These are phyloP conservation scores for Griposia aprilina DNA, from an alignment of 2,888 invertebrate species.

Conservation along the genomic window DNA sequence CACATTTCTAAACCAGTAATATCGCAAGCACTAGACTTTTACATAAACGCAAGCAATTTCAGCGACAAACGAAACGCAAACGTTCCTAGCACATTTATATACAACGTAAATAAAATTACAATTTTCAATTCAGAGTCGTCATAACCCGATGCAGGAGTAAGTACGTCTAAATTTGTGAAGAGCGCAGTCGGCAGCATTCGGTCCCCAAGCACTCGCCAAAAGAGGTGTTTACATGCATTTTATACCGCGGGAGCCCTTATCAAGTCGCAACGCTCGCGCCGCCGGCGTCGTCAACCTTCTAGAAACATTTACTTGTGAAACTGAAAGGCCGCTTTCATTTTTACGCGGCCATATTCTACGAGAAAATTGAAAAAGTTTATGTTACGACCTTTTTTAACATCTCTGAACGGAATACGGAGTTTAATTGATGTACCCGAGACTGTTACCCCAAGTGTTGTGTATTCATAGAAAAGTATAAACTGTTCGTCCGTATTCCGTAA, in stretches of 20 bases:
- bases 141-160: constrained; percentile 63
- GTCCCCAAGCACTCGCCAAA: constrained; percentile 78
- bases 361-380: constrained; percentile 90
- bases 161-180: constrained; percentile 74
- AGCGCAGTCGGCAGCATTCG: constrained; percentile 81
- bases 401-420: constrained; percentile 80
- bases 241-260: constrained; percentile 83
- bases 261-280: constrained; percentile 85
- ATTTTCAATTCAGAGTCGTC: constrained; percentile 69
- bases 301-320: constrained; percentile 82
- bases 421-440: constrained; percentile 76
- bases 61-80: constrained; percentile 54
- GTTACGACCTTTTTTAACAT: constrained; percentile 86
- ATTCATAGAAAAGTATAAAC: constrained; percentile 53
- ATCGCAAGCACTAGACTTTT: constrained; percentile 40
- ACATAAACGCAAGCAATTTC: constrained; percentile 57
- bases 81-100: constrained; percentile 56
- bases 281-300: constrained; percentile 85
- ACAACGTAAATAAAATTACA: constrained; percentile 69
- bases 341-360: constrained; percentile 87
- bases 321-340: constrained; percentile 78
- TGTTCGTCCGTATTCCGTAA: constrained; percentile 51
- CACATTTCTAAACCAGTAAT: constrained; percentile 25
- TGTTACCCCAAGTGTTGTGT: constrained; percentile 37
- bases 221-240: constrained; percentile 88